These are phyloP conservation scores for Platorchestia sp. DNA, from an alignment of 1,140 invertebrate genomes.

Conservation along the genomic window DNA sequence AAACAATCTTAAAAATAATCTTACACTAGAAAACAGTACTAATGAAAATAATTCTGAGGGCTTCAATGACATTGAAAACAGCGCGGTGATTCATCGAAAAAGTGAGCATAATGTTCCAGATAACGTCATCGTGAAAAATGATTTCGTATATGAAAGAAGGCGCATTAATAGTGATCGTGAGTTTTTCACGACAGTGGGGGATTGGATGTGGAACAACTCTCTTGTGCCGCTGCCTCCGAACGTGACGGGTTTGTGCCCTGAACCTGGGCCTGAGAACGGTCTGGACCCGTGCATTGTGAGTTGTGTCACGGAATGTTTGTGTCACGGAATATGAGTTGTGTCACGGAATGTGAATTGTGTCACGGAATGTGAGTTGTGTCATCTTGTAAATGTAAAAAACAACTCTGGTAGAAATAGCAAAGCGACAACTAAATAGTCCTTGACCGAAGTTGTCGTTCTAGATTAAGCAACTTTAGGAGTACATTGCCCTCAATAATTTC, in stretches of 20 bases:
- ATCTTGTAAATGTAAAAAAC: too few relatives aligned
- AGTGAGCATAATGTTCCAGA: not conserved
- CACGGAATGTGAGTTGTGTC: not conserved
- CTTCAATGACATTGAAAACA: not conserved
- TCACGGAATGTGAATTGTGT: not conserved
- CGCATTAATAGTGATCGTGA: not conserved
- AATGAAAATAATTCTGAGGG: not conserved
- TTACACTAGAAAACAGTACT: not conserved
- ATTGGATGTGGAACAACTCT: not conserved
- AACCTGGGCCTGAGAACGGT: conserved; percentile 15
- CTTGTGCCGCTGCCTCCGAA: not conserved
- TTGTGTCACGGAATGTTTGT: not conserved
- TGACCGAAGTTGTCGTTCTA: too few relatives aligned
- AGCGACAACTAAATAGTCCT: too few relatives aligned
- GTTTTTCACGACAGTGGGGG: not conserved
- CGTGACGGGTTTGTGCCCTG: conserved; percentile 23
- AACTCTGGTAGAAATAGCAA: too few relatives aligned
- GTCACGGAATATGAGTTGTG: not conserved
- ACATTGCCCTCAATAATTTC: too few relatives aligned
- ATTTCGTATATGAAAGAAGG: not conserved
- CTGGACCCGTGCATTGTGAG: conserved; percentile 13
- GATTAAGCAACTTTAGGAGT: too few relatives aligned
- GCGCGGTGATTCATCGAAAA: not conserved
- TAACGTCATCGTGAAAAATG: not conserved
- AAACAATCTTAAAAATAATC: not conserved